Percentiles rank a stretch among this genome's conserved stretches.
Evolutionary conservation across 2,797 vertebrate genomes (phyloP).

Genomic region (Coluber constrictor): DNA sequence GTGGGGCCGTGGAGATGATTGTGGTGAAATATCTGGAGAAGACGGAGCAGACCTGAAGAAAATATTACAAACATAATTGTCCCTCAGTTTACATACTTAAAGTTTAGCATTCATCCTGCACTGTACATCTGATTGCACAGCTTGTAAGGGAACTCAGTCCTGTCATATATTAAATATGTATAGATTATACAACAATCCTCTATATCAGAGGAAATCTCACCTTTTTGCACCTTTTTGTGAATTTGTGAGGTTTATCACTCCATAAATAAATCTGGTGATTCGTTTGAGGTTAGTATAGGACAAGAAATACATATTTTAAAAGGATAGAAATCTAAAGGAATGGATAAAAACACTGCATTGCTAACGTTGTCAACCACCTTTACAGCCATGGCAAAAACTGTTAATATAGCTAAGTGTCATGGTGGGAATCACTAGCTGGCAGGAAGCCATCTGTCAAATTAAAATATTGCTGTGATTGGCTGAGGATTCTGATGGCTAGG

Average conservation of each 20-base stretch:
- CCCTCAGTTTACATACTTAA: neutral
- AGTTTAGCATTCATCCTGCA: neutral
- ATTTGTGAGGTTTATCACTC: neutral
- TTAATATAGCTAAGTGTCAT: neutral
- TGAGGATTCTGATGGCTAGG: neutral
- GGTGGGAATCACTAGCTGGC: neutral
- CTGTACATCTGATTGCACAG: neutral
- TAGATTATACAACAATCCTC: neutral
- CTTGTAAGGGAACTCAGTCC: neutral
- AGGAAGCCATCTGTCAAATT: neutral
- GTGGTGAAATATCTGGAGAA: constrained; percentile 96
- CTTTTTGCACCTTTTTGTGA: neutral
- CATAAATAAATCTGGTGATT: neutral
- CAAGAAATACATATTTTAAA: neutral
- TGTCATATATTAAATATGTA: neutral
- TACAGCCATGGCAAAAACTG: neutral
- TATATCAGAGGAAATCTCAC: neutral
- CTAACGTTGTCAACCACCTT: neutral
- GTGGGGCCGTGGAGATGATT: constrained; percentile 95
- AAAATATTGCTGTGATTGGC: neutral
- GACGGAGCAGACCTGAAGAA: constrained; percentile 89
- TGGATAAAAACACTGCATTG: neutral
- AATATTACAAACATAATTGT: constrained; percentile 8
- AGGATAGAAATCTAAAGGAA: neutral
- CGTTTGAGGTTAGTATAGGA: neutral